Conservation (phyloP, 2,113 vertebrate species). For the Serinus canaria region DNA sequence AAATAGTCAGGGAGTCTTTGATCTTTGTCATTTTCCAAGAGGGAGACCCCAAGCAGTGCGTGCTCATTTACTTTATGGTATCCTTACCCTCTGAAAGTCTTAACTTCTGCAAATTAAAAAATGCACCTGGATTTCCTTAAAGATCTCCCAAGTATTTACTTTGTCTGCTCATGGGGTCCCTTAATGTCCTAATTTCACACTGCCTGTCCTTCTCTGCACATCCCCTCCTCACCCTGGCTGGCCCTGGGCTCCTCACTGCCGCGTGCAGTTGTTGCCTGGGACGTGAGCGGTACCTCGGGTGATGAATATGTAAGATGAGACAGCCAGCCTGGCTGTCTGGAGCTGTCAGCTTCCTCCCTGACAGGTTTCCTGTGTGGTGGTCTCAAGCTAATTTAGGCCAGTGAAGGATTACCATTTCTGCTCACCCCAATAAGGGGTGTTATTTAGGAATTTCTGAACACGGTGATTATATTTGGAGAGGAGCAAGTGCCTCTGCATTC, state of each 20-base stretch:
- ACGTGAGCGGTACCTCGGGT: background rate
- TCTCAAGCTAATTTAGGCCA: slow-evolving; percentile 41
- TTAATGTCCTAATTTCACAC: slow-evolving; percentile 54
- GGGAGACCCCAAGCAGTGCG: background rate
- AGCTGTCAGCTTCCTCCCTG: slow-evolving; percentile 26
- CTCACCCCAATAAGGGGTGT: slow-evolving; percentile 30
- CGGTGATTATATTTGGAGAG: slow-evolving; percentile 11
- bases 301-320: slow-evolving; percentile 49
- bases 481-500: slow-evolving; percentile 6
- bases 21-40: slow-evolving; percentile 41
- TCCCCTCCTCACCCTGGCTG: background rate
- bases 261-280: background rate
- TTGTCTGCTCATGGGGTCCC: background rate
- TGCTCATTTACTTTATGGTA: slow-evolving; percentile 36
- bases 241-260: background rate
- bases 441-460: slow-evolving; percentile 36
- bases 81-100: slow-evolving; percentile 8
- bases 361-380: background rate
- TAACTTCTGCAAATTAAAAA: slow-evolving; percentile 7
- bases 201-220: background rate
- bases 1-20: slow-evolving; percentile 54
- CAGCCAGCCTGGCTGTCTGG: background rate
- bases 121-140: background rate
- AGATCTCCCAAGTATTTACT: background rate
- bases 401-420: slow-evolving; percentile 23